Evolutionary conservation across 1,140 invertebrate species (phyloP).

Genomic region (Neoseiulus cucumeris): DNA sequence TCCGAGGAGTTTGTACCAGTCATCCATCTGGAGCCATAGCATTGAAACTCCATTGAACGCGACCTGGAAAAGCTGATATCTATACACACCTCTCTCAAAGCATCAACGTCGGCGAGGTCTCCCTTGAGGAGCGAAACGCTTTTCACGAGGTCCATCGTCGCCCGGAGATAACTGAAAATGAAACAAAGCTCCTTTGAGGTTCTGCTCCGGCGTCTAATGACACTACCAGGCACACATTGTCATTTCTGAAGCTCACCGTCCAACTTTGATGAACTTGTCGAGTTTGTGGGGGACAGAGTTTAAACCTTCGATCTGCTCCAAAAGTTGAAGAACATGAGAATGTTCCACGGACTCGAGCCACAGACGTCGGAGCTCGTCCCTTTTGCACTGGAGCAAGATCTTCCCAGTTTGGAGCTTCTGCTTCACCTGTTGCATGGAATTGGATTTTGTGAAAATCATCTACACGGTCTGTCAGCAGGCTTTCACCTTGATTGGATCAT

Average conservation of each 20-base stretch:
- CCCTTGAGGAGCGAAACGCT: slow-evolving; percentile 39
- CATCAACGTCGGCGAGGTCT: slow-evolving; percentile 52
- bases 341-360: slow-evolving; percentile 84
- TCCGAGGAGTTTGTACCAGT: slow-evolving; percentile 5
- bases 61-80: slow-evolving; percentile 29
- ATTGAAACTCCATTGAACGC: too few relatives aligned
- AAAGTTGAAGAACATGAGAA: slow-evolving; percentile 60
- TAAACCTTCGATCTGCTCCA: slow-evolving; percentile 57
- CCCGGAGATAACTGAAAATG: slow-evolving; percentile 14
- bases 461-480: too few relatives aligned
- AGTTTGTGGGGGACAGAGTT: slow-evolving; percentile 46
- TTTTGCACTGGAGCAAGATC: slow-evolving; percentile 61
- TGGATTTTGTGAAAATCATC: too few relatives aligned
- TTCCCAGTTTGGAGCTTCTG: slow-evolving; percentile 76
- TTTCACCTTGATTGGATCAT: too few relatives aligned
- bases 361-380: slow-evolving; percentile 75
- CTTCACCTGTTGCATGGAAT: slow-evolving; percentile 60
- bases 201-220: too few relatives aligned
- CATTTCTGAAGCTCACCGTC: background rate
- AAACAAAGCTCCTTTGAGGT: too few relatives aligned
- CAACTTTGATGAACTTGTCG: slow-evolving; percentile 31
- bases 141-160: background rate
- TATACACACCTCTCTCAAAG: slow-evolving; percentile 47
- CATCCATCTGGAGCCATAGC: slow-evolving; percentile 14
- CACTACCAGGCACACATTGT: slow-evolving; percentile 25